phyloP scores from a whole-genome alignment of 2,888 invertebrate genomes.

The Erebia epiphron region DNA sequence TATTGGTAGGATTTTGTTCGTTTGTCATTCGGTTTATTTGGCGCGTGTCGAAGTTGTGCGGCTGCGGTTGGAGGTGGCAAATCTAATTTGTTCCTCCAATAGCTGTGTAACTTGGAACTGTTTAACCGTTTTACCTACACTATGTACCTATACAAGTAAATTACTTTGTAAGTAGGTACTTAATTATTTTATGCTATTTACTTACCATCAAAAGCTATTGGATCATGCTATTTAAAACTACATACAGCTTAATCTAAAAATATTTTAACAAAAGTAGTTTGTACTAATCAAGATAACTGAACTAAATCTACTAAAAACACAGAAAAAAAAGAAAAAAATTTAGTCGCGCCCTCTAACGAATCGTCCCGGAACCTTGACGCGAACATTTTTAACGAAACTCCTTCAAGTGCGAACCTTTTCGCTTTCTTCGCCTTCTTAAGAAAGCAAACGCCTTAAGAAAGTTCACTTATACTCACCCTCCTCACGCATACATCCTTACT shows the following conservation, averaged over 20 bases:
- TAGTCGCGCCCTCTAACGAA: conserved; percentile 68
- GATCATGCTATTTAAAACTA: background rate
- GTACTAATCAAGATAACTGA: background rate
- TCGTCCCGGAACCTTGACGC: conserved; percentile 55
- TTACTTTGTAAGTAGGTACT: background rate
- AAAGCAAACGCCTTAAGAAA: conserved; percentile 76
- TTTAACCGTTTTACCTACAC: background rate
- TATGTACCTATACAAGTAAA: background rate
- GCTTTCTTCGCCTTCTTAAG: conserved; percentile 80
- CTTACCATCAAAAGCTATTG: background rate
- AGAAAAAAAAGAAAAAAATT: conserved; percentile 10
- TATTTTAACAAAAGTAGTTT: background rate
- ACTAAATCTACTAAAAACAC: background rate
- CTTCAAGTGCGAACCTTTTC: conserved; percentile 77
- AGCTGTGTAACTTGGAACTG: background rate
- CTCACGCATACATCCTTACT: conserved; percentile 53
- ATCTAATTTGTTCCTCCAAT: conserved; percentile 24
- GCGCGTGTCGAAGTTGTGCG: conserved; percentile 44
- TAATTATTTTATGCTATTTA: background rate
- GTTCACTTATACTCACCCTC: conserved; percentile 59
- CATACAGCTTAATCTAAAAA: background rate
- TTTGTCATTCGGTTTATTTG: conserved; percentile 64
- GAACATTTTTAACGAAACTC: conserved; percentile 74
- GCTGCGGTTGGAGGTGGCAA: conserved; percentile 47
- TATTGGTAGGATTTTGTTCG: conserved; percentile 57